Evolutionary conservation across 2,113 vertebrate species (phyloP).

Genomic region (Merops nubicus): DNA sequence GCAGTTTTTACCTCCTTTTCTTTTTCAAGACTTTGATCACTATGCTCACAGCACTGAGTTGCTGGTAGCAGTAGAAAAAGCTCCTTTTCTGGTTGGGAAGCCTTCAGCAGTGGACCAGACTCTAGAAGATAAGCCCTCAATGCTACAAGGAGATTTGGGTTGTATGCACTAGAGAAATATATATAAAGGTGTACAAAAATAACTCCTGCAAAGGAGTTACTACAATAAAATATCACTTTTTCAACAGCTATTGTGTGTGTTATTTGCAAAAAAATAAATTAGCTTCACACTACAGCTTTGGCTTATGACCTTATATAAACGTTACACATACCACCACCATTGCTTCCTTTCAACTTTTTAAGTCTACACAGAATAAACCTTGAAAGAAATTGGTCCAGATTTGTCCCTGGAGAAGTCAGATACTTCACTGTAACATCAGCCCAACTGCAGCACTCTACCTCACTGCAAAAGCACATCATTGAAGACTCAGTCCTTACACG

Average conservation of each 20-base stretch:
- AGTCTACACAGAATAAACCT: neutral
- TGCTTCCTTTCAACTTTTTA: neutral
- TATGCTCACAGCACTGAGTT: neutral
- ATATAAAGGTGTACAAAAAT: neutral
- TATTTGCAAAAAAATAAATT: neutral
- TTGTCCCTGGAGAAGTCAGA: neutral
- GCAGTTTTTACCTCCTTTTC: neutral
- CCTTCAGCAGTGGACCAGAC: neutral
- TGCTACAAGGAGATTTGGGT: neutral
- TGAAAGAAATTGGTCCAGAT: neutral
- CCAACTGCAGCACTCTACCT: neutral
- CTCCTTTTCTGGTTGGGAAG: neutral
- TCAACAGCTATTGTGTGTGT: neutral
- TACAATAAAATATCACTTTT: neutral
- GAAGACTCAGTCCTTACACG: neutral
- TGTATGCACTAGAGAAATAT: neutral
- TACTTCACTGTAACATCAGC: neutral
- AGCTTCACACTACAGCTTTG: neutral
- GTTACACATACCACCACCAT: neutral
- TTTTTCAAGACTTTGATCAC: neutral
- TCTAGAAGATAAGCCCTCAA: neutral
- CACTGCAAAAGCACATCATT: accelerated
- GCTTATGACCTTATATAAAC: neutral
- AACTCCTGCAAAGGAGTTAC: neutral
- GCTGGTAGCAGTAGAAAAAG: neutral